Conservation (phyloP, 2,797 vertebrate genomes). For the Propithecus perrieri region DNA sequence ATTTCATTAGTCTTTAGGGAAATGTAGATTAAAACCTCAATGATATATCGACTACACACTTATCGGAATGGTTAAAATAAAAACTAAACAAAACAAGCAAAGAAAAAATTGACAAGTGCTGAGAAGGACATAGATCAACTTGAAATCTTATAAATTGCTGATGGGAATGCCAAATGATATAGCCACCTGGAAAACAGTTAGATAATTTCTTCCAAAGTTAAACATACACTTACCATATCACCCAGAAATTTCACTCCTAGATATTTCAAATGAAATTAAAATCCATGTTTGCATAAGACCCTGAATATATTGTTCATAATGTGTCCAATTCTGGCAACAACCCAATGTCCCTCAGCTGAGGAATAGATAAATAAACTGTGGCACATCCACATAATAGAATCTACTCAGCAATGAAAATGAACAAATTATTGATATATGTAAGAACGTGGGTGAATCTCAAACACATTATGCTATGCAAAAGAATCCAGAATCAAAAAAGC, state of each 20-base stretch:
- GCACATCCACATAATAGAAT: not conserved
- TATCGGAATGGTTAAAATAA: not conserved
- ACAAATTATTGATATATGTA: not conserved
- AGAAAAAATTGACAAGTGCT: not conserved
- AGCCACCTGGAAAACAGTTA: not conserved
- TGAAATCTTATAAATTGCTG: not conserved
- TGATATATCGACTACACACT: not conserved
- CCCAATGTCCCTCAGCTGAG: not conserved
- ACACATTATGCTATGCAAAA: not conserved
- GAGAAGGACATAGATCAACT: not conserved
- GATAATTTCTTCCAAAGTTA: not conserved
- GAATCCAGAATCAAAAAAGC: not conserved
- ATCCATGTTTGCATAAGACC: not conserved
- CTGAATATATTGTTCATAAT: not conserved
- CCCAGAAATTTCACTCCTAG: not conserved
- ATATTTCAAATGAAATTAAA: constrained; percentile 31
- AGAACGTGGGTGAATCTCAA: not conserved
- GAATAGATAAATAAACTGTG: not conserved
- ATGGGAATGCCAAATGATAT: not conserved
- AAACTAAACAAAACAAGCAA: not conserved
- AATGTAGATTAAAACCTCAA: not conserved
- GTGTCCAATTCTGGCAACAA: not conserved
- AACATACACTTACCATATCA: not conserved
- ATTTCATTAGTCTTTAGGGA: not conserved
- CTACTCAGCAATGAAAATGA: not conserved